phyloP scores from a whole-genome alignment of 2,888 invertebrate species.

The Dichetophora obliterata region DNA sequence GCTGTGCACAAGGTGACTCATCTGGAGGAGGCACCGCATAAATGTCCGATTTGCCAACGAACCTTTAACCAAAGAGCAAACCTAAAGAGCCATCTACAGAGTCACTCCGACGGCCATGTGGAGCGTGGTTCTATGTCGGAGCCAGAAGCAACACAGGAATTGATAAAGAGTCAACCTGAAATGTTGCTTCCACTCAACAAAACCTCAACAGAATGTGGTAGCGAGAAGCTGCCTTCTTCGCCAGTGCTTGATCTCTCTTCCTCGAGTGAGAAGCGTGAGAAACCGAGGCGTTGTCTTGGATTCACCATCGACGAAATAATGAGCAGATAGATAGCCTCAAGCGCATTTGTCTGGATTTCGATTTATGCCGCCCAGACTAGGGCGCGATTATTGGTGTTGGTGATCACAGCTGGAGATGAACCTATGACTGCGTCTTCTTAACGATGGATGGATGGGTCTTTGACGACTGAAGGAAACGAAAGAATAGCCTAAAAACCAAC shows the following conservation, averaged over 20 bases:
- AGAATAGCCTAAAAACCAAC: neutral
- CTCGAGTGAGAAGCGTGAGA: conserved; percentile 62
- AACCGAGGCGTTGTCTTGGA: conserved; percentile 75
- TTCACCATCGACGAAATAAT: conserved; percentile 92
- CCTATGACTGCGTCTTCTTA: neutral
- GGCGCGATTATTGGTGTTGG: conserved; percentile 6
- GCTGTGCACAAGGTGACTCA: conserved; percentile 96
- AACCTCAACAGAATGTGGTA: neutral
- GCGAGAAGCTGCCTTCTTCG: conserved; percentile 39
- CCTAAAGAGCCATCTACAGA: conserved; percentile 89
- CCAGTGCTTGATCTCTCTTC: conserved; percentile 74
- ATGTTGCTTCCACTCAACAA: conserved; percentile 47
- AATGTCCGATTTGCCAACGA: conserved; percentile 89
- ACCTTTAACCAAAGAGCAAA: conserved; percentile 94
- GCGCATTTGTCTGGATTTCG: conserved; percentile 41
- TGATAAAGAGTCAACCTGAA: conserved; percentile 54
- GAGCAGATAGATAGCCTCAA: conserved; percentile 76
- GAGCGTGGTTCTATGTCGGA: conserved; percentile 38
- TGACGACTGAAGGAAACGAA: neutral
- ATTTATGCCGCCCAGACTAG: conserved; percentile 34
- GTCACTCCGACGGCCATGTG: conserved; percentile 74
- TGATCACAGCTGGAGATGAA: neutral
- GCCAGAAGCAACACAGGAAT: conserved; percentile 51
- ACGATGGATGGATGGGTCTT: neutral
- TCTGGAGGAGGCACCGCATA: conserved; percentile 93